Evolutionary conservation across 2,797 vertebrate genomes (phyloP).

Genomic region (Microchirus variegatus): DNA sequence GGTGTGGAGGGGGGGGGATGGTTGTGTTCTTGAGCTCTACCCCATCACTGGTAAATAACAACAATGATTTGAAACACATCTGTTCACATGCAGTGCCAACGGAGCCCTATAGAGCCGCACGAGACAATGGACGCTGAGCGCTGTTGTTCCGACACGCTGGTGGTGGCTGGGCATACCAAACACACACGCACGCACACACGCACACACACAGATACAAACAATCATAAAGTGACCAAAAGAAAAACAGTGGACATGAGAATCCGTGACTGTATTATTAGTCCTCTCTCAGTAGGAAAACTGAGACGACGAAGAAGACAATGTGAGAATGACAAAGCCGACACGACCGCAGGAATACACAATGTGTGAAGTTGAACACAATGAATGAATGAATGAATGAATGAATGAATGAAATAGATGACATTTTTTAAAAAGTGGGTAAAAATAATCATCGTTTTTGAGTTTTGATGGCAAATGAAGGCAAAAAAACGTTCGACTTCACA

Average conservation of each 20-base stretch:
- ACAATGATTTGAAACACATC: conserved; percentile 73
- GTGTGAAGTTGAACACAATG: conserved; percentile 31
- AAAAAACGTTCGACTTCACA: no score
- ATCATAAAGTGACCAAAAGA: conserved; percentile 54
- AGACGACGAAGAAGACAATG: conserved; percentile 35
- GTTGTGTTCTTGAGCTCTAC: conserved; percentile 67
- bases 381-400: no score
- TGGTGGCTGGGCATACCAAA: conserved; percentile 68
- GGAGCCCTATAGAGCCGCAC: conserved; percentile 65
- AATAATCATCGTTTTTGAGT: no score
- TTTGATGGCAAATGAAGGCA: no score
- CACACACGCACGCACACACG: conserved; percentile 11
- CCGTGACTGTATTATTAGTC: conserved; percentile 56
- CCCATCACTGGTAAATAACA: conserved; percentile 71
- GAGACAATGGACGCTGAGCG: conserved; percentile 69
- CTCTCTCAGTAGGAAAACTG: conserved; percentile 57
- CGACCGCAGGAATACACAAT: conserved; percentile 52
- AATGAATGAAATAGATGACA: no score
- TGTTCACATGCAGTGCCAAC: conserved; percentile 61
- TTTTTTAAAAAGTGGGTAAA: no score
- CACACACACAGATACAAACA: conserved; percentile 27
- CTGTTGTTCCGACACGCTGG: conserved; percentile 68
- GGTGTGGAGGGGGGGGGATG: background rate
- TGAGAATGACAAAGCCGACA: conserved; percentile 51
- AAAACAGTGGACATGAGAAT: conserved; percentile 48